phyloP scores from a whole-genome alignment of 1,140 invertebrate species.

The Dendroctonus valens region DNA sequence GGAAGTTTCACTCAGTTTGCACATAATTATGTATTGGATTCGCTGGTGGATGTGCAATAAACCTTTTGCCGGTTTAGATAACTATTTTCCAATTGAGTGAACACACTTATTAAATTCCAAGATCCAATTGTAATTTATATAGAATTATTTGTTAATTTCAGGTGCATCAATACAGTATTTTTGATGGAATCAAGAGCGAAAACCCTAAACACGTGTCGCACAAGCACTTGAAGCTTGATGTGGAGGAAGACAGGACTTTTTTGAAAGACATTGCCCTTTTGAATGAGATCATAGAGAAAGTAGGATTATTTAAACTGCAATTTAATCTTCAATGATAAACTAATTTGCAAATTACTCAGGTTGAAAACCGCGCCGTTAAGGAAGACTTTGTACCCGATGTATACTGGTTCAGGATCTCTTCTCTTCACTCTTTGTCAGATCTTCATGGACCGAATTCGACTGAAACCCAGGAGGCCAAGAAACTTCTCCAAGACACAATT shows the following conservation, averaged over 20 bases:
- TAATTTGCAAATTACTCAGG: constrained; percentile 18
- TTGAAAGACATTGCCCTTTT: constrained; percentile 64
- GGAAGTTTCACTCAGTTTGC: no score
- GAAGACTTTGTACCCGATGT: constrained; percentile 62
- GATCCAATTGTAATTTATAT: background rate
- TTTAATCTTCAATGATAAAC: background rate
- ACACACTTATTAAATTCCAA: background rate
- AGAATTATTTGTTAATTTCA: constrained; percentile 34
- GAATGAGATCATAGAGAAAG: constrained; percentile 60
- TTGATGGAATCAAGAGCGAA: constrained; percentile 54
- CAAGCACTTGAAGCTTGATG: constrained; percentile 56
- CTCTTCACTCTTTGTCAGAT: constrained; percentile 62
- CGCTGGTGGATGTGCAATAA: no score
- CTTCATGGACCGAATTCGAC: constrained; percentile 66
- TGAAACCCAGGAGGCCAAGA: constrained; percentile 65
- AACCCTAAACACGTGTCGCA: constrained; percentile 51
- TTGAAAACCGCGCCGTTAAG: constrained; percentile 51
- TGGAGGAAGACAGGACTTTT: constrained; percentile 65
- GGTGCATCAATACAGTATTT: constrained; percentile 52
- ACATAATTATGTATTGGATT: no score
- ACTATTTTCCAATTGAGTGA: no score
- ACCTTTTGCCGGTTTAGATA: no score
- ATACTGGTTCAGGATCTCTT: constrained; percentile 64
- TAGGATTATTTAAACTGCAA: constrained; percentile 36
- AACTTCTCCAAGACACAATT: constrained; percentile 61